Evolutionary conservation across 2,888 invertebrate species (phyloP).

Genomic region (Cheilosia grossa): DNA sequence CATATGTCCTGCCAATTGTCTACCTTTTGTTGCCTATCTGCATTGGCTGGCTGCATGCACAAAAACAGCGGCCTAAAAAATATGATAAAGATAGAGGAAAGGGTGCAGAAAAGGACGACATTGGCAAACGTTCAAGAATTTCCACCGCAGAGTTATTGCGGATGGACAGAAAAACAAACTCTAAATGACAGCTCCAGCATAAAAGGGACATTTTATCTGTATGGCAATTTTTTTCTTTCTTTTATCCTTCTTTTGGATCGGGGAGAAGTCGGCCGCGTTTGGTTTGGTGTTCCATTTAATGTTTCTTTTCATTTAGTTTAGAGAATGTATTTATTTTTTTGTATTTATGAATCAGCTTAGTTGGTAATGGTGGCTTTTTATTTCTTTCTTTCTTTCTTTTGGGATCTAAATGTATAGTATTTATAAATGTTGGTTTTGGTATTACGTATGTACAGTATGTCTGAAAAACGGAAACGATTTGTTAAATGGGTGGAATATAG

Average conservation of each 20-base stretch:
- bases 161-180: conserved; percentile 41
- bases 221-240: conserved; percentile 9
- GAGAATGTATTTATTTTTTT: conserved; percentile 1
- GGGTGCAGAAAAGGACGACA: conserved; percentile 20
- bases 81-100: background rate
- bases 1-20: conserved; percentile 67
- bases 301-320: conserved; percentile 9
- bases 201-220: conserved; percentile 25
- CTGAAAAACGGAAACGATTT: conserved; percentile 2
- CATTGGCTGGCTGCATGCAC: conserved; percentile 22
- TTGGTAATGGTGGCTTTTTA: conserved; percentile 8
- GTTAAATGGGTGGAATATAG: background rate
- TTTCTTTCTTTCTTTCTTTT: too few species aligned
- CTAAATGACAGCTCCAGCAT: conserved; percentile 53
- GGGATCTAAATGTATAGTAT: conserved; percentile 2
- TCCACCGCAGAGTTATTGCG: conserved; percentile 43
- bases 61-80: conserved; percentile 35
- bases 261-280: background rate
- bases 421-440: conserved; percentile 30
- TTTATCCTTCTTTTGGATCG: conserved; percentile 25
- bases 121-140: conserved; percentile 69
- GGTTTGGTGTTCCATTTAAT: conserved; percentile 9
- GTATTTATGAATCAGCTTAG: background rate
- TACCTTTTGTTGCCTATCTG: conserved; percentile 51
- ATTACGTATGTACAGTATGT: conserved; percentile 29